Percentiles rank a stretch among this genome's conserved stretches.
Conservation (phyloP, 53 echinoderm and acorn worm genomes). For the Paracentrotus lividus region DNA sequence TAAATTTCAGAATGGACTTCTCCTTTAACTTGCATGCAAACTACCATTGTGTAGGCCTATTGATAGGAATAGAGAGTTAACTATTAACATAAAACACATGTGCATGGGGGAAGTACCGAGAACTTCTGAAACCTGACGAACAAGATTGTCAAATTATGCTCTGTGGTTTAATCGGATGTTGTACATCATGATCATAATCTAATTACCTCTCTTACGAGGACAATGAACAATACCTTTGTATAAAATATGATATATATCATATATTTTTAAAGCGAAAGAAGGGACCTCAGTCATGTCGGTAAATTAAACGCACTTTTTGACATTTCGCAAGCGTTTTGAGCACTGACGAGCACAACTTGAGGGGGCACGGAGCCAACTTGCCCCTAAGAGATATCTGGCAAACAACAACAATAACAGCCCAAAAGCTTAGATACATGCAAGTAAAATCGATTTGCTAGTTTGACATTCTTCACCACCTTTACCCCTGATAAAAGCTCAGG, state of each 20-base stretch:
- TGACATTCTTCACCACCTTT: no score
- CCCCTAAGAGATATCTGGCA: no score
- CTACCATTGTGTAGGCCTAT: background rate
- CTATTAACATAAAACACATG: background rate
- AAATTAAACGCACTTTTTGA: no score
- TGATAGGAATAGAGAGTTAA: background rate
- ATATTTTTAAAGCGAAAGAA: background rate
- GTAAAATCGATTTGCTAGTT: no score
- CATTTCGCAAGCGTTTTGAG: no score
- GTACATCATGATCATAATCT: slow-evolving; percentile 42
- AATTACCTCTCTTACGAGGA: slow-evolving; percentile 48
- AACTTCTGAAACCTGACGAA: background rate
- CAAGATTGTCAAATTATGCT: background rate
- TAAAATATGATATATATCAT: background rate
- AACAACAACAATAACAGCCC: no score
- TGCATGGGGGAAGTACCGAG: background rate
- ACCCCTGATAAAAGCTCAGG: no score
- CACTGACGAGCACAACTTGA: no score
- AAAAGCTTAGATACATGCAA: no score
- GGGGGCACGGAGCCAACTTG: no score
- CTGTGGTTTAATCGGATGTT: slow-evolving; percentile 20
- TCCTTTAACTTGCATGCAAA: background rate
- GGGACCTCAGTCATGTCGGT: background rate
- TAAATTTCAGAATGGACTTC: no score
- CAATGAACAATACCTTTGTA: background rate